These are phyloP conservation scores for Chascanopsetta lugubris DNA, from an alignment of 2,113 vertebrate genomes.

Conservation along the genomic window DNA sequence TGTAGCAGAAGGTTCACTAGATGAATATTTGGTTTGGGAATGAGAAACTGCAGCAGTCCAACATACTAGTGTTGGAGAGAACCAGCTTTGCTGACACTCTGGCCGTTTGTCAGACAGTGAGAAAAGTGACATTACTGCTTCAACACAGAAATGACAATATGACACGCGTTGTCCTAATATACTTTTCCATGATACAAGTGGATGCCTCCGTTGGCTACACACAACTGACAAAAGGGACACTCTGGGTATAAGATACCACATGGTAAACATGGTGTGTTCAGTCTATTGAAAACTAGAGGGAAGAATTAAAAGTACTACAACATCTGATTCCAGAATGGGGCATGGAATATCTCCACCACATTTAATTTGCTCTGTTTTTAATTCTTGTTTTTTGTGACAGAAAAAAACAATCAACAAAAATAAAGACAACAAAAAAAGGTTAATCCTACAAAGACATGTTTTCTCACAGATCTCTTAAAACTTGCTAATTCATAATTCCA, in stretches of 20 bases:
- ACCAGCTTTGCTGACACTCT: too few relatives aligned
- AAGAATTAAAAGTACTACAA: slow-evolving; percentile 47
- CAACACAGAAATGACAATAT: slow-evolving; percentile 52
- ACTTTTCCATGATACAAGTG: slow-evolving; percentile 54
- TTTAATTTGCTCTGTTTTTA: slow-evolving; percentile 75
- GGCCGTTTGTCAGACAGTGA: slow-evolving; percentile 41
- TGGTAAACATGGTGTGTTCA: slow-evolving; percentile 34
- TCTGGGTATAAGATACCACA: slow-evolving; percentile 26
- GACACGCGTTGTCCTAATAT: slow-evolving; percentile 34
- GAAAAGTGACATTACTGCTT: slow-evolving; percentile 50
- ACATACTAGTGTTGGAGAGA: too few relatives aligned
- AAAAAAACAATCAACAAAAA: slow-evolving; percentile 52
- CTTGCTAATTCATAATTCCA: slow-evolving; percentile 64
- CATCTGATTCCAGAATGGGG: slow-evolving; percentile 55
- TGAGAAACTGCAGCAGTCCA: neutral
- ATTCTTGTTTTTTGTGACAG: slow-evolving; percentile 67
- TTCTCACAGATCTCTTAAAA: slow-evolving; percentile 51
- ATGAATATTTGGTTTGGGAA: neutral
- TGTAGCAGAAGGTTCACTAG: too few relatives aligned
- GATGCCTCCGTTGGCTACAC: slow-evolving; percentile 40
- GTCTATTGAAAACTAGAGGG: slow-evolving; percentile 26
- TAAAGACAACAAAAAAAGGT: slow-evolving; percentile 52
- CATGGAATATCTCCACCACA: slow-evolving; percentile 71
- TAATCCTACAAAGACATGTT: slow-evolving; percentile 75
- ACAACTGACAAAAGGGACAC: slow-evolving; percentile 35